A percentile compares a stretch with the other conserved stretches of the same genome.
Evolutionary conservation across 2,797 vertebrate species (phyloP).

Genomic region (Sebastes variabilis): DNA sequence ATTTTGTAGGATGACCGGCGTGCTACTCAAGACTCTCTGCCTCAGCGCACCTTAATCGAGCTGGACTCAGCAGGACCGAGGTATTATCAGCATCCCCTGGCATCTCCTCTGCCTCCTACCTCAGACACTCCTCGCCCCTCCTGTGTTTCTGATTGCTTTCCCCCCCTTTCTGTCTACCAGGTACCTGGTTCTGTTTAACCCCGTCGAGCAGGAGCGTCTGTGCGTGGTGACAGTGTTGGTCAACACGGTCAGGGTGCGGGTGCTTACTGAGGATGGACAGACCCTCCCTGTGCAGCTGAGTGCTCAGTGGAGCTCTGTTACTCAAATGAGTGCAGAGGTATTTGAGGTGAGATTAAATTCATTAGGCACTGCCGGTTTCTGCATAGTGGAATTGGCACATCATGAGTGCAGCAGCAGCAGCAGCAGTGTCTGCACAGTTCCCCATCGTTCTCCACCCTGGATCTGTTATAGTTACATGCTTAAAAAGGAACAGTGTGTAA

Average conservation of each 20-base stretch:
- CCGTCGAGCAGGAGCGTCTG: slow-evolving; percentile 92
- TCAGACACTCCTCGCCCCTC: neutral
- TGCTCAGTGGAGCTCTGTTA: slow-evolving; percentile 87
- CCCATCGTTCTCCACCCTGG: neutral
- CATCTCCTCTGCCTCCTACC: neutral
- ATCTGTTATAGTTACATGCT: neutral
- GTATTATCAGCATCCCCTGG: slow-evolving; percentile 69
- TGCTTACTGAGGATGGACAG: slow-evolving; percentile 93
- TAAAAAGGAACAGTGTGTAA: no score
- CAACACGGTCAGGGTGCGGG: slow-evolving; percentile 84
- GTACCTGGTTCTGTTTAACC: slow-evolving; percentile 95
- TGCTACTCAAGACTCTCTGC: slow-evolving; percentile 91
- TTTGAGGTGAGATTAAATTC: slow-evolving; percentile 86
- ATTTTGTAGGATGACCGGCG: slow-evolving; percentile 88
- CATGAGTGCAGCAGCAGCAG: neutral
- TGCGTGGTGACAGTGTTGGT: slow-evolving; percentile 89
- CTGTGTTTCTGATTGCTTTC: slow-evolving; percentile 22
- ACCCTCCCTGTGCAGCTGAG: slow-evolving; percentile 91
- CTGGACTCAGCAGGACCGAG: slow-evolving; percentile 87
- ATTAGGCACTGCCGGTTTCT: neutral
- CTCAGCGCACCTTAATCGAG: slow-evolving; percentile 91
- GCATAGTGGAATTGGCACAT: neutral
- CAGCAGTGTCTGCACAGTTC: neutral
- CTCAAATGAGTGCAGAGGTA: slow-evolving; percentile 83
- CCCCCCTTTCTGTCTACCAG: slow-evolving; percentile 66